A percentile compares a stretch with the other conserved stretches of the same genome.
Conservation (phyloP, 2,888 invertebrate genomes). For the Chymomyza fuscimana region DNA sequence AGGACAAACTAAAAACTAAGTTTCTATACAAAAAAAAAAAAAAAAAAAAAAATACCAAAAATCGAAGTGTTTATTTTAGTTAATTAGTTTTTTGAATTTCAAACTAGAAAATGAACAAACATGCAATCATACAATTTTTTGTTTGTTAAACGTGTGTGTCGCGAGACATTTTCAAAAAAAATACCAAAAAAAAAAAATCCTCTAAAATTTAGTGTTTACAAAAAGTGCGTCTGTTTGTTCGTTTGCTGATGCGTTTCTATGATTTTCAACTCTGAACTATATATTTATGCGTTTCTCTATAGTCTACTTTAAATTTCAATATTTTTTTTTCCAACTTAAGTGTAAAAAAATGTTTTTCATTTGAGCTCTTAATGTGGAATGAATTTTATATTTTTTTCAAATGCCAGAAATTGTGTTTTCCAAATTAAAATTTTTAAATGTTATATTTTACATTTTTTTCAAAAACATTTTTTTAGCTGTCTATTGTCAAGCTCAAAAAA, state of each 20-base stretch:
- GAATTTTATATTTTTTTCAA: constrained; percentile 37
- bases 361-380: constrained; percentile 65
- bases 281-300: background rate
- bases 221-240: constrained; percentile 53
- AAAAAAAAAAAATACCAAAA: constrained; percentile 35
- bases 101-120: constrained; percentile 67
- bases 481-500: background rate
- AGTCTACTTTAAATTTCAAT: background rate
- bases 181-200: constrained; percentile 14
- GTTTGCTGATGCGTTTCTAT: constrained; percentile 60
- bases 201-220: constrained; percentile 30
- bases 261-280: constrained; percentile 23
- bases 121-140: constrained; percentile 56
- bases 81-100: constrained; percentile 56
- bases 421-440: constrained; percentile 21
- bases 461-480: background rate
- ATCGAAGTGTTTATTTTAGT: constrained; percentile 60
- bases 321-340: background rate
- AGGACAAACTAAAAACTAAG: constrained; percentile 73
- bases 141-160: constrained; percentile 61
- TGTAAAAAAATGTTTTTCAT: background rate
- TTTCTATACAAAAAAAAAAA: constrained; percentile 47
- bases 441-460: constrained; percentile 10
- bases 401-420: constrained; percentile 27
- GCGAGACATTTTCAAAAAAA: constrained; percentile 37